A percentile compares a stretch with the other conserved stretches of the same genome.
Evolutionary conservation across 2,888 invertebrate species (phyloP).

Genomic region (Drosophila fungiperda): DNA sequence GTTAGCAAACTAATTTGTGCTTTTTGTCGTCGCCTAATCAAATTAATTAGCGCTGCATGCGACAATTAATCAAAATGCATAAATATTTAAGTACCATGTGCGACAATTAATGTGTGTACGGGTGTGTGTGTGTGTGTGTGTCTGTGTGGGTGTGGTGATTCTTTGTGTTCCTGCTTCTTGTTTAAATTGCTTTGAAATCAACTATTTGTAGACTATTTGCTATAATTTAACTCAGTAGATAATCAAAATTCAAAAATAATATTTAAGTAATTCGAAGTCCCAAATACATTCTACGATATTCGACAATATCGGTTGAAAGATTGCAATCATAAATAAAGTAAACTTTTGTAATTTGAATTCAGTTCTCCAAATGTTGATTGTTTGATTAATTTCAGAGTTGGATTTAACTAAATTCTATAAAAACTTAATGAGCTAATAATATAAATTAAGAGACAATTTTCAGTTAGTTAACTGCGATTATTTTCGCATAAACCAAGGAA

Average conservation of each 20-base stretch:
- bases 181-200: not conserved
- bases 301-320: too few species aligned
- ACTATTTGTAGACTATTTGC: not conserved
- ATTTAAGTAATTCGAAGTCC: too few species aligned
- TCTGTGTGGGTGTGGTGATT: not conserved
- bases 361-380: not conserved
- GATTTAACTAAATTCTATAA: not conserved
- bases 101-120: not conserved
- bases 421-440: not conserved
- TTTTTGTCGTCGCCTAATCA: slow-evolving; percentile 69
- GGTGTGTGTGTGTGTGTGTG: not conserved
- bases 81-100: slow-evolving; percentile 30
- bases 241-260: too few species aligned
- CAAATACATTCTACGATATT: not conserved
- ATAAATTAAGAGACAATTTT: not conserved
- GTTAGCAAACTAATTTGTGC: slow-evolving; percentile 63
- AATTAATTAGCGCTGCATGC: slow-evolving; percentile 69
- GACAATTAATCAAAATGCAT: slow-evolving; percentile 62
- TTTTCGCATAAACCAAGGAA: not conserved
- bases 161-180: not conserved
- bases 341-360: not conserved
- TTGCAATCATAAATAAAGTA: not conserved
- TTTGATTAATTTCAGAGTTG: too few species aligned
- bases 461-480: not conserved
- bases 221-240: too few species aligned